Evolutionary conservation across 2,888 invertebrate species (phyloP), one percentile per base, ranked within the genome.

Genomic region (Drosophila planitibia): DNA sequence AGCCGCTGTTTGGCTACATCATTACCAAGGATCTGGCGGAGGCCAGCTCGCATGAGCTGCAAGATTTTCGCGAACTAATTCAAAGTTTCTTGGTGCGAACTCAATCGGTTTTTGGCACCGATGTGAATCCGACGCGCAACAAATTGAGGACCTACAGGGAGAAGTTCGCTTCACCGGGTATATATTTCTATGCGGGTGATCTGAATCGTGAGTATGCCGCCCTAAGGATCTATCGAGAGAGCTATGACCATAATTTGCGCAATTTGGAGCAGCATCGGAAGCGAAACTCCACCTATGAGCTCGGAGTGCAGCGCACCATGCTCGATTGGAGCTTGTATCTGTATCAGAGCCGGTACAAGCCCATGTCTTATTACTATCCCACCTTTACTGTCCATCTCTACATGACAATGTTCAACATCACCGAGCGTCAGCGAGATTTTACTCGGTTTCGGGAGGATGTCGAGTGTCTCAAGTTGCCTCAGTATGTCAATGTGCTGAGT

Each of bases 311-410:
- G 37, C 90, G 89, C 1, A 90, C 90, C 0, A 90, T 93, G 80
- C 83, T 93, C 28, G 92, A 92, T 60, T 93, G 93, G 92, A 91
- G 89, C 28, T 62, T 93, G 41, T 93, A 91, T 73, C 74, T 93
- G 6, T 91, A 82, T 54, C 93, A 93, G 74, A 93, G 93, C 59
- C 92, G 91, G 1, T 77, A 89, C 52, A 93, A 92, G 59, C 93
- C 93, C 0, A 92, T 92, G 92, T 91, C 93, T 2, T 93, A 93
- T 49, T 93, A 89, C 66, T 92, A 89, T 75, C 64, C 93, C 25
- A 93, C 92, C 0, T 80, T 93, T 3, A 91, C 89, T 59, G 92
- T 92, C 0, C 93, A 93, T 54, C 74, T 93, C 1, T 93, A 93
- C 81, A 93, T 93, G 93, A 85, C 90, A 19, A 69, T 93, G 59